phyloP scores from a whole-genome alignment of 2,888 invertebrate genomes.

The Hirtodrosophila histrioides region DNA sequence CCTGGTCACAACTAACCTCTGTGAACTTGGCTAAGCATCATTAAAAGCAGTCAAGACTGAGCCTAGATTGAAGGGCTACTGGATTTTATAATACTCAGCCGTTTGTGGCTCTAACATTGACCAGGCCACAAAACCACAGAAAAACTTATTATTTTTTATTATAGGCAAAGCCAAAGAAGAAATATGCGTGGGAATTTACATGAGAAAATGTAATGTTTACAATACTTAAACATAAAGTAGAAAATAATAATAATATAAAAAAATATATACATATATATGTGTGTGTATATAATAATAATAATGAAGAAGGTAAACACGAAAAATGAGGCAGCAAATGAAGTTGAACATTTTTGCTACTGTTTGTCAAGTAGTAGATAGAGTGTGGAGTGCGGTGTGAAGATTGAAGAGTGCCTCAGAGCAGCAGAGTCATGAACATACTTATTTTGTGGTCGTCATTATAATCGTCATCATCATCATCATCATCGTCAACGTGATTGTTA shows the following conservation, averaged over 20 bases:
- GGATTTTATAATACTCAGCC: conserved; percentile 13
- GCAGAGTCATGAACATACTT: conserved; percentile 47
- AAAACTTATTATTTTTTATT: conserved; percentile 59
- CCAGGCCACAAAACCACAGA: conserved; percentile 32
- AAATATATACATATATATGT: conserved; percentile 9
- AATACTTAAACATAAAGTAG: conserved; percentile 42
- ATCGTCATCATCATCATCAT: conserved; percentile 19
- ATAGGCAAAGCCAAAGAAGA: conserved; percentile 35
- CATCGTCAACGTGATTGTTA: conserved; percentile 26
- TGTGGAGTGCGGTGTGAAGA: conserved; percentile 1
- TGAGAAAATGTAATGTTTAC: conserved; percentile 58
- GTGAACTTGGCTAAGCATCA: conserved; percentile 42
- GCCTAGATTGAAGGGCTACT: conserved; percentile 47
- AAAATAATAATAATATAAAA: conserved; percentile 41
- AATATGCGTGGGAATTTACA: conserved; percentile 76
- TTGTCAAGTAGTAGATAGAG: conserved; percentile 43
- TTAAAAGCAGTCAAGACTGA: conserved; percentile 30
- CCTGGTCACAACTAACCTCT: conserved; percentile 30
- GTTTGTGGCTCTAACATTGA: conserved; percentile 17
- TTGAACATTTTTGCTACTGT: conserved; percentile 73
- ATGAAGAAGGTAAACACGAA: conserved; percentile 38
- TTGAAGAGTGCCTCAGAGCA: conserved; percentile 46
- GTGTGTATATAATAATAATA: background rate
- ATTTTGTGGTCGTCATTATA: conserved; percentile 54
- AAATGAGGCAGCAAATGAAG: conserved; percentile 66